Evolutionary conservation across 1,140 invertebrate species (phyloP), one percentile per base, ranked within the genome.

Genomic region (Drosophila dunni): DNA sequence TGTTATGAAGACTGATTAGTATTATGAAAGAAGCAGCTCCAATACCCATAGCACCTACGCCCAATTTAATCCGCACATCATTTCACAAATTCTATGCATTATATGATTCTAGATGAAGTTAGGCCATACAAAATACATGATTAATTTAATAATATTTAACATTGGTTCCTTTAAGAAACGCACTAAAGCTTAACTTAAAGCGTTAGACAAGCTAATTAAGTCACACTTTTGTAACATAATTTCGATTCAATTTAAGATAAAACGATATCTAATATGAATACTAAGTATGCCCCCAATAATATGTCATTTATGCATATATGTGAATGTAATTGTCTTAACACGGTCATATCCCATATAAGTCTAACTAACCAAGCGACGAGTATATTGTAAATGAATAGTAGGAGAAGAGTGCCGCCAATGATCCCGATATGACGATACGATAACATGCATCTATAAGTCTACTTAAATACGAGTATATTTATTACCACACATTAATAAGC

Each of bases 1-100:
- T 66, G 83, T 86, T 86, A 78, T 83, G 46, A 86, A 86, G 83
- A 86, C 83, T 86, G 83, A 86, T 89, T 86, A 86, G 83, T 82
- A 79, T 79, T 86, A 74, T 86, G 69, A 74, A 45, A 56, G 29
- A 56, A 56, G 42, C 40, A 56, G 36, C 33, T 60, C 61, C 17
- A 11, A 50, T 10, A 74, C 17, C 17, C 42, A 40, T 34, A 73
- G 34, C 51, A 72, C 38, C 57, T 44, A 36, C 15, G 45, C 33
- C 56, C 8, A 5, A 34, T 36, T 44, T 34, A 54, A 17, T 10
- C 15, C 17, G 17, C 48, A 24, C 42, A 61, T 53, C 53, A 78
- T 60, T 56, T 38, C 13, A 54, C 20, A 61, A 67, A 64, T 62
- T 62, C 60, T 29, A 62, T 63, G 79, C 78, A 77, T 50, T 64